Conservation (phyloP, 2,797 vertebrate species). For the Craterocephalus amniculus region DNA sequence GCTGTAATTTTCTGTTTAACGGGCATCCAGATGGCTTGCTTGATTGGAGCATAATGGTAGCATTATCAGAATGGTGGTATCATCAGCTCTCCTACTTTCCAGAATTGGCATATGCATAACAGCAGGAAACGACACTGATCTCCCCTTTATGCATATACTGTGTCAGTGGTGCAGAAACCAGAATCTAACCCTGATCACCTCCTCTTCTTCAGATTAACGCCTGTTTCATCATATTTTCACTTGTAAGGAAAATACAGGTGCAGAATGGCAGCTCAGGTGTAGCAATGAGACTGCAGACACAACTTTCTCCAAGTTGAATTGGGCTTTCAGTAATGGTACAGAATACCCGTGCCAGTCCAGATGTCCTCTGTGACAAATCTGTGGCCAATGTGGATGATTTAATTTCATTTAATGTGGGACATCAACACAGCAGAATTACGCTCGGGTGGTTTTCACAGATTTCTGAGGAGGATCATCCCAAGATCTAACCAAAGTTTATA, state of each 20-base stretch:
- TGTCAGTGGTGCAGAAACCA: not conserved
- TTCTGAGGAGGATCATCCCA: not conserved
- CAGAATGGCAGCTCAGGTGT: slow-evolving; percentile 9
- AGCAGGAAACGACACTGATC: slow-evolving; percentile 4
- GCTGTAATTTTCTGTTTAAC: slow-evolving; percentile 47
- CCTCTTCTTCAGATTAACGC: not conserved
- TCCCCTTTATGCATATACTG: not conserved
- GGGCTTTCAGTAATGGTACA: not conserved
- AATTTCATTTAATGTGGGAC: not conserved
- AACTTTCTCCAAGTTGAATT: not conserved
- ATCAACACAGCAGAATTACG: not conserved
- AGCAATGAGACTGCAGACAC: slow-evolving; percentile 1
- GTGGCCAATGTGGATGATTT: not conserved
- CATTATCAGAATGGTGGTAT: slow-evolving; percentile 48
- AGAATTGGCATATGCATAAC: slow-evolving; percentile 17
- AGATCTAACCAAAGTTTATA: not conserved
- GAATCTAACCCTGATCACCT: not conserved
- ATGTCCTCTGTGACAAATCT: slow-evolving; percentile 4
- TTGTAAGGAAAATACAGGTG: slow-evolving; percentile 6
- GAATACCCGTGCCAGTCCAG: not conserved
- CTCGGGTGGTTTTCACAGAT: not conserved
- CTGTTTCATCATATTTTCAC: slow-evolving; percentile 4
- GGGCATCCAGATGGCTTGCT: slow-evolving; percentile 56
- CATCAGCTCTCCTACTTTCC: slow-evolving; percentile 35
- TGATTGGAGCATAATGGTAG: slow-evolving; percentile 62